Evolutionary conservation across 30 jellyfish, hydroid and myxozoan species (phyloP).

Genomic region (Chrysaora quinquecirrha): DNA sequence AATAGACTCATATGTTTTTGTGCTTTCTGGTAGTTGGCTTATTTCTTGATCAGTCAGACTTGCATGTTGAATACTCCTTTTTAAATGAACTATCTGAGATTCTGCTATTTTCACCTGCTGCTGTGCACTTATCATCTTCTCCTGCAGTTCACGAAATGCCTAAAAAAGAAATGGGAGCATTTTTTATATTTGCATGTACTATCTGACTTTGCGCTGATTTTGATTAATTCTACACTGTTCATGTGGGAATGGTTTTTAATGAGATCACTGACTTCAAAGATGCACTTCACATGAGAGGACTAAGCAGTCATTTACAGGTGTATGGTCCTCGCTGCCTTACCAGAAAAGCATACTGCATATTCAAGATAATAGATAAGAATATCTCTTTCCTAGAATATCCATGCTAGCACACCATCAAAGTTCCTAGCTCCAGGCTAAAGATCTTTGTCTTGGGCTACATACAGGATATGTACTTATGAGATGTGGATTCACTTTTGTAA

Average conservation of each 20-base stretch:
- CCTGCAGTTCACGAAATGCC: slow-evolving; percentile 96
- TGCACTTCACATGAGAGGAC: no score
- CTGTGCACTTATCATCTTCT: slow-evolving; percentile 75
- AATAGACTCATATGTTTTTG: slow-evolving; percentile 81
- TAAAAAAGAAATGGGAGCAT: neutral
- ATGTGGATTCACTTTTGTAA: no score
- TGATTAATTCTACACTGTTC: neutral
- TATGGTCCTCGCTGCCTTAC: no score
- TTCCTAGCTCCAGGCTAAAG: no score
- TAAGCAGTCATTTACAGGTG: neutral
- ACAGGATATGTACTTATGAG: no score
- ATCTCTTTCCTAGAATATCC: no score
- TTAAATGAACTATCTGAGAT: slow-evolving; percentile 83
- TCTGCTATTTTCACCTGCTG: slow-evolving; percentile 96
- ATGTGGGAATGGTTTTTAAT: neutral
- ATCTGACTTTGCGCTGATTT: neutral
- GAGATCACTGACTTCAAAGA: no score
- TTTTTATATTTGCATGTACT: neutral
- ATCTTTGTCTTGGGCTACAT: no score
- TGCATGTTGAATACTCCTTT: slow-evolving; percentile 89
- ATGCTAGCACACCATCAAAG: no score
- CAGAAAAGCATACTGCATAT: no score
- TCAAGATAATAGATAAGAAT: no score
- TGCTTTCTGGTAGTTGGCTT: slow-evolving; percentile 61
- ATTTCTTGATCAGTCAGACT: slow-evolving; percentile 84